Base-by-base conservation (phyloP, 2,113 vertebrate genomes). In the Atlantisia rogersi region DNA sequence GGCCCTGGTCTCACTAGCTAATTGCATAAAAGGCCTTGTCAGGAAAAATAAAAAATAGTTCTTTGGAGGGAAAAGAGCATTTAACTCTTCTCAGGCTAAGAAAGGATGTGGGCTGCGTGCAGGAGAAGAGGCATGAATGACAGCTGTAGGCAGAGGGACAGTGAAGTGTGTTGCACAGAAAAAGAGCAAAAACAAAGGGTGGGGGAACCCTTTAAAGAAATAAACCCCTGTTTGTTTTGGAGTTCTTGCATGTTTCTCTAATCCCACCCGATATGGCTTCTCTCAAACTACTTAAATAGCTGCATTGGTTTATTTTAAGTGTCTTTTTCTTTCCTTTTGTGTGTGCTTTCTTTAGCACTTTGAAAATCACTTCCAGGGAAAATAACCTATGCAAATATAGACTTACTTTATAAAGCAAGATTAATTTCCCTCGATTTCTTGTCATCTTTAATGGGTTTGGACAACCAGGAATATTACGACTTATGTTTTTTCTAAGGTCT, bases 11-110 rank as follows among this genome's bases (percentile, higher is more conserved):
- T 95, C 82, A 85, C 83, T 28, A 89, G 86, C 77, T 96, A 97
- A 96, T 93, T 96, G 85, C 91, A 92, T 85, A 94, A 97, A 96
- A 92, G 93, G 77, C 64, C 73, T 73, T 92, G 95, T 94, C 85
- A 93, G 39, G 79, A 82, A 81, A 94, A 88, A 79, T 88, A 88
- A 88, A 82, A 90, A 96, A 92, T 46, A 46, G 55, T 80, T 84
- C 85, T 95, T 88, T 25, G 60, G 95, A 94, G 88, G 39, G 85
- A 89, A 84, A 60, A 79, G 65, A 86, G 56, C 2, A 7, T 76
- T 95, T 81, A 95, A 90, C 62, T 95, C 85, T 87, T 77, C 82
- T 90, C 80, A 89, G 63, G 40, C 37, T 81, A 77, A 80, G 73
- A 86, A 96, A 93, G 63, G 86, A 88, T 87, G 85, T 68, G 70